Percentiles rank a stretch among this genome's conserved stretches.
These are phyloP conservation scores for Rhinella marina DNA, from an alignment of 2,797 vertebrate species.

Conservation along the genomic window DNA sequence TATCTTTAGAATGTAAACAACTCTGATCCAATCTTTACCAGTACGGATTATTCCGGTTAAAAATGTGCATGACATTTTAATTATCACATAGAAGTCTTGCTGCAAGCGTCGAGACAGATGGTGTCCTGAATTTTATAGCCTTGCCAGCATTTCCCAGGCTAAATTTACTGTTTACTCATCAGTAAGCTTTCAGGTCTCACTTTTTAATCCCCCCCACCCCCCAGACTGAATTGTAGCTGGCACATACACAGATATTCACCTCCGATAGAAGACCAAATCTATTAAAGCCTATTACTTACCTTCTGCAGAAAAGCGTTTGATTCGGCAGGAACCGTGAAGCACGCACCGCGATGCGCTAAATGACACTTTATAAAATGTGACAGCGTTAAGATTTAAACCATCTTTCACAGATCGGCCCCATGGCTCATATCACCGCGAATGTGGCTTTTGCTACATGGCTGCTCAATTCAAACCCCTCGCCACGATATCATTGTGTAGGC, in stretches of 20 bases:
- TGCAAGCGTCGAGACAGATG: constrained; percentile 74
- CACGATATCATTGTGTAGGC: neutral
- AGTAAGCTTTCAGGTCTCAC: constrained; percentile 63
- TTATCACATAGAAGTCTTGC: constrained; percentile 75
- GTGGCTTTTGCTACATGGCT: constrained; percentile 31
- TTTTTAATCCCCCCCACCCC: constrained; percentile 40
- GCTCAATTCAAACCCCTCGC: constrained; percentile 26
- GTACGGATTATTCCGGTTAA: constrained; percentile 70
- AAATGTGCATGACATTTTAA: constrained; percentile 74
- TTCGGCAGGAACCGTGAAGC: constrained; percentile 30
- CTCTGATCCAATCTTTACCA: constrained; percentile 58
- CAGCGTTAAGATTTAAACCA: constrained; percentile 20
- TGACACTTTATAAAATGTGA: constrained; percentile 34
- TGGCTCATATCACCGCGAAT: constrained; percentile 20
- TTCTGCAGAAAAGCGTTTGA: constrained; percentile 40
- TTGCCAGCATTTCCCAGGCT: constrained; percentile 70
- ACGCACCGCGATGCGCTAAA: constrained; percentile 27
- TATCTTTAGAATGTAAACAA: constrained; percentile 64
- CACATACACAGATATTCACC: neutral
- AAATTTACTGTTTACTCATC: constrained; percentile 71
- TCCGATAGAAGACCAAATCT: constrained; percentile 41
- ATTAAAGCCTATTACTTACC: constrained; percentile 16
- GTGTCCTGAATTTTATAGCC: constrained; percentile 74
- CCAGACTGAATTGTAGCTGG: constrained; percentile 15
- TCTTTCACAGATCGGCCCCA: neutral